These are phyloP conservation scores for Dendrolimus punctatus DNA, from an alignment of 1,140 invertebrate species.

Conservation along the genomic window DNA sequence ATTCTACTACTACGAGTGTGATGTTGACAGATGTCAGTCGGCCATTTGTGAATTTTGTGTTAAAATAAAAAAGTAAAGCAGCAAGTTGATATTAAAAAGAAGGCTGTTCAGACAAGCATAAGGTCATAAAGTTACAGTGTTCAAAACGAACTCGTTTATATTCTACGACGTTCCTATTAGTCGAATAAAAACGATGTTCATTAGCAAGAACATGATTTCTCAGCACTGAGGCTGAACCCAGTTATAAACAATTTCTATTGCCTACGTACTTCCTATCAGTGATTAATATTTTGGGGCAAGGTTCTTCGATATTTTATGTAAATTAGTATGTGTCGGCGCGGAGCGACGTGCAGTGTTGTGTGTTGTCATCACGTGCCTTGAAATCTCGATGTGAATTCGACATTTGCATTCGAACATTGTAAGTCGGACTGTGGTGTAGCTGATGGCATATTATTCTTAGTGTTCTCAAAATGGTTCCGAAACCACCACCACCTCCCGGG, in stretches of 20 bases:
- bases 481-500: conserved; percentile 71
- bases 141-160: conserved; percentile 12
- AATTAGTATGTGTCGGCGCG: conserved; percentile 53
- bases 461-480: conserved; percentile 36
- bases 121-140: too few relatives aligned
- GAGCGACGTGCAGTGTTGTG: conserved; percentile 45
- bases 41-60: conserved; percentile 55
- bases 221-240: conserved; percentile 37
- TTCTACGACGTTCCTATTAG: conserved; percentile 2
- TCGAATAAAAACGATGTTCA: conserved; percentile 13
- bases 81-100: too few relatives aligned
- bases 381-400: too few relatives aligned
- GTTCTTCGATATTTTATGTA: conserved; percentile 61
- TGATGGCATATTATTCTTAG: conserved; percentile 34
- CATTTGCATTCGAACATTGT: conserved; percentile 10
- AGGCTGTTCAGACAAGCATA: too few relatives aligned
- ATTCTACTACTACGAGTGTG: neutral
- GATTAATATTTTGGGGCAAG: conserved; percentile 65
- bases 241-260: conserved; percentile 53
- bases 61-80: conserved; percentile 13
- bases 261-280: conserved; percentile 62
- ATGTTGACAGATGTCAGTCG: conserved; percentile 41
- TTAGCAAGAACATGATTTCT: conserved; percentile 1
- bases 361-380: conserved; percentile 49
- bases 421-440: conserved; percentile 9